A percentile compares a stretch with the other conserved stretches of the same genome.
Conservation (phyloP, 2,888 invertebrate genomes). For the Erpobdella octoculata region DNA sequence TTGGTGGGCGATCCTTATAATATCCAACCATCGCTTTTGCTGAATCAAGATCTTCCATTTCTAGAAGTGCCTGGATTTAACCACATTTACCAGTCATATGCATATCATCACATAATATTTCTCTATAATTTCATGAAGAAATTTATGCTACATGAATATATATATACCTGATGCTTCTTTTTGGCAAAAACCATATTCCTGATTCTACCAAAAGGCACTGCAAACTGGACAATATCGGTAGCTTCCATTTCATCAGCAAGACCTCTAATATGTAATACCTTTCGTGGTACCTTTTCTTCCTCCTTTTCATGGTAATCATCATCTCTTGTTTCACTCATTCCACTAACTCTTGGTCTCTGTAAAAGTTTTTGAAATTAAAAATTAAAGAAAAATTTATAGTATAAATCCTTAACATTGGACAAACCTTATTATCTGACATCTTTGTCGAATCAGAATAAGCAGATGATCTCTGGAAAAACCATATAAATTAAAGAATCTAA, state of each 20-base stretch:
- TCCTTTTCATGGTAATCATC: not conserved
- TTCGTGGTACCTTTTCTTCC: conserved; percentile 2
- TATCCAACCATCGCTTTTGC: conserved; percentile 10
- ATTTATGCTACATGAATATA: not conserved
- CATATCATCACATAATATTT: not conserved
- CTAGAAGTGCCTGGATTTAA: conserved; percentile 25
- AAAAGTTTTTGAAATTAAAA: not conserved
- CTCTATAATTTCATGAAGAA: not conserved
- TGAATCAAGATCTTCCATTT: conserved; percentile 13
- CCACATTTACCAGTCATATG: no score
- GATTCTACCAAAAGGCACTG: conserved; percentile 18
- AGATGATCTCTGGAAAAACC: not conserved
- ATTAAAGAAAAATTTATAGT: not conserved
- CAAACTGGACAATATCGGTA: conserved; percentile 20
- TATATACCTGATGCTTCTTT: conserved; percentile 18
- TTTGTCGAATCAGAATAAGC: conserved; percentile 2
- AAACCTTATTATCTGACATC: not conserved
- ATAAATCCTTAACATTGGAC: no score
- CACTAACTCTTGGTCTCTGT: not conserved
- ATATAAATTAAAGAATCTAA: no score
- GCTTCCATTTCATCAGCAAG: conserved; percentile 23
- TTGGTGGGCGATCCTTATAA: conserved; percentile 5
- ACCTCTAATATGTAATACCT: conserved; percentile 22
- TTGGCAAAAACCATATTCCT: conserved; percentile 21
- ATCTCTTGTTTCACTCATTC: not conserved